These are phyloP conservation scores for Galendromus occidentalis DNA, from an alignment of 1,140 invertebrate genomes.

Conservation along the genomic window DNA sequence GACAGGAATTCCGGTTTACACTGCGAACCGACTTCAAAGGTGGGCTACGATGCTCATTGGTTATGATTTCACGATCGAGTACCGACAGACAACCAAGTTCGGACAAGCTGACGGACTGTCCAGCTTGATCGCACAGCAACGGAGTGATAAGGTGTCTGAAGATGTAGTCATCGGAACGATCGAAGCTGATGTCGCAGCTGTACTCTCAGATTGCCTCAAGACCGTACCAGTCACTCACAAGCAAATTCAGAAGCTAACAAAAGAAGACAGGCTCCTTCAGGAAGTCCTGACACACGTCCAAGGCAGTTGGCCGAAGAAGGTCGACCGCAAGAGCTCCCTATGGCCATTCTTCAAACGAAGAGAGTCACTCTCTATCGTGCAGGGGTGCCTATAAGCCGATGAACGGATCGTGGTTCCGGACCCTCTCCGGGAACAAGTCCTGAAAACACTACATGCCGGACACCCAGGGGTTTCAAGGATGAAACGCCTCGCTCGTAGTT, in stretches of 20 bases:
- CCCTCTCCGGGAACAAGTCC: constrained; percentile 18
- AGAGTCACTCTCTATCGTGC: not conserved
- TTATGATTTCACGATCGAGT: constrained; percentile 26
- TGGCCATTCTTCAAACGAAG: not conserved
- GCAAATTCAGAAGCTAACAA: not conserved
- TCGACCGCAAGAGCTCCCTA: not conserved
- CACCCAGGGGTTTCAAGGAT: constrained; percentile 30
- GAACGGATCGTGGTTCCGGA: constrained; percentile 24
- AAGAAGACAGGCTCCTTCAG: not conserved
- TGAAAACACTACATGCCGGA: constrained; percentile 25
- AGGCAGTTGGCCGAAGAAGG: not conserved
- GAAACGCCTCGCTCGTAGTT: constrained; percentile 26
- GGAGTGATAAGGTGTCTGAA: not conserved
- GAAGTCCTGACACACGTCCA: not conserved
- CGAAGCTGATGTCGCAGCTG: not conserved
- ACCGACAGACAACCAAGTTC: constrained; percentile 17
- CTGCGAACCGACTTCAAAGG: constrained; percentile 24
- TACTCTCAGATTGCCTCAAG: not conserved
- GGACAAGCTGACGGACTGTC: constrained; percentile 22
- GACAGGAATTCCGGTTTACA: constrained; percentile 21
- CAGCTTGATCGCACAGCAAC: not conserved
- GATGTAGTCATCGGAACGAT: not conserved
- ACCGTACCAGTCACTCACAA: not conserved
- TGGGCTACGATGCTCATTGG: constrained; percentile 25
- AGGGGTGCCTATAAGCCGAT: constrained; percentile 21